Percentiles rank a stretch among this genome's conserved stretches.
These are phyloP conservation scores for Volucella inanis DNA, from an alignment of 2,888 invertebrate species.

Conservation along the genomic window DNA sequence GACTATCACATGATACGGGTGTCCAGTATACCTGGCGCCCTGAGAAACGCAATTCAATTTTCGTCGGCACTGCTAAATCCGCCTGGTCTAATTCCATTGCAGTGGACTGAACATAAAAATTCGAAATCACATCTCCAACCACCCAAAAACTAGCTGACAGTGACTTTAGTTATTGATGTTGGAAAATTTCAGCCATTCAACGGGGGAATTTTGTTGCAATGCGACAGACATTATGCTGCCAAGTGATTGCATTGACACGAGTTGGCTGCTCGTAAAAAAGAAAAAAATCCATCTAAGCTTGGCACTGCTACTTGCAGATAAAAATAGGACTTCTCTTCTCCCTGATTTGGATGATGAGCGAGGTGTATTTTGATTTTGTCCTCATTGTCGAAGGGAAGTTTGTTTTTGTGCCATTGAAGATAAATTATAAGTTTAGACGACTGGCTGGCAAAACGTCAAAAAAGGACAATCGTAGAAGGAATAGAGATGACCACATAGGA, in stretches of 20 bases:
- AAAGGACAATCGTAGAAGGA: too few species aligned
- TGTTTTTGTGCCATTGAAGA: too few species aligned
- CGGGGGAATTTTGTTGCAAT: slow-evolving; percentile 66
- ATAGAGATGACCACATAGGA: too few species aligned
- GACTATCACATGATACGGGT: slow-evolving; percentile 18
- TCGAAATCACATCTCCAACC: not conserved
- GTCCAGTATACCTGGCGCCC: slow-evolving; percentile 13
- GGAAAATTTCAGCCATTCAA: slow-evolving; percentile 55
- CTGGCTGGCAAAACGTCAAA: too few species aligned
- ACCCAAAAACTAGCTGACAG: slow-evolving; percentile 36
- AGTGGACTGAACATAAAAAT: not conserved
- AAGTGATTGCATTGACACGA: slow-evolving; percentile 63
- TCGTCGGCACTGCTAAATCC: not conserved
- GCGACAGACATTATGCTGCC: slow-evolving; percentile 67
- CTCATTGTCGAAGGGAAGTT: not conserved
- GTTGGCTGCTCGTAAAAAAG: slow-evolving; percentile 24
- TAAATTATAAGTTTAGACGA: too few species aligned
- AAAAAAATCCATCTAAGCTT: not conserved
- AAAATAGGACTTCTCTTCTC: slow-evolving; percentile 25
- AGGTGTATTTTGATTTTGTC: slow-evolving; percentile 6
- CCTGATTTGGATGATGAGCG: slow-evolving; percentile 53
- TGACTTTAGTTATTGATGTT: slow-evolving; percentile 65
- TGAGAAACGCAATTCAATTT: slow-evolving; percentile 37
- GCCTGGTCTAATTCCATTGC: not conserved
- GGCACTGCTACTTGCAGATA: slow-evolving; percentile 47